A percentile compares a stretch with the other conserved stretches of the same genome.
Conservation (phyloP, 1,140 invertebrate genomes). For the Alviniconcha marisindica region DNA sequence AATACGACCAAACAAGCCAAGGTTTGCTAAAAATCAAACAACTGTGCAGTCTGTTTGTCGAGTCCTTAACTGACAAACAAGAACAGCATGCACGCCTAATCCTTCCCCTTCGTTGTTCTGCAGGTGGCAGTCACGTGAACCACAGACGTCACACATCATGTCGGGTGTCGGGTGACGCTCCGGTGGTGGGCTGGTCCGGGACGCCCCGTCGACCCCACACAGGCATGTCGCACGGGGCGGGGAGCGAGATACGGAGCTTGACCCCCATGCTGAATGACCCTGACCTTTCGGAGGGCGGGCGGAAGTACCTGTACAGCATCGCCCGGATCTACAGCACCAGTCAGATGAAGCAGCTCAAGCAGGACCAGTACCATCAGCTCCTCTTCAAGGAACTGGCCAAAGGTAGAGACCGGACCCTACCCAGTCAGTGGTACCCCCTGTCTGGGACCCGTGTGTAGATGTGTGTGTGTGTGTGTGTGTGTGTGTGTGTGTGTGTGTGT, state of each 20-base stretch:
- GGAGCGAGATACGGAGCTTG: conserved; percentile 31
- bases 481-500: no score
- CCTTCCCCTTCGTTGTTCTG: not conserved
- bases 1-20: no score
- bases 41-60: no score
- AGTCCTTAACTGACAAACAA: no score
- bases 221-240: conserved; percentile 2
- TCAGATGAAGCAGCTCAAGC: conserved; percentile 57
- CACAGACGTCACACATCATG: conserved; percentile 52
- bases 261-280: conserved; percentile 47
- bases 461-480: no score
- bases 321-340: conserved; percentile 58
- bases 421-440: no score
- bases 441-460: no score
- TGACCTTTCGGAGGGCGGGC: conserved; percentile 52
- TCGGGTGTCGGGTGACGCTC: conserved; percentile 40
- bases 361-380: conserved; percentile 57
- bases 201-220: not conserved
- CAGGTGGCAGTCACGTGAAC: conserved; percentile 57
- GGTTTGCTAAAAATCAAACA: no score
- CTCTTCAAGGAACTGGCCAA: conserved; percentile 49
- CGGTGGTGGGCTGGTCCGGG: conserved; percentile 2
- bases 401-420: conserved; percentile 52
- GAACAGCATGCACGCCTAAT: no score
- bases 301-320: conserved; percentile 59